These are phyloP conservation scores for Oegoconia quadripuncta DNA, from an alignment of 2,888 invertebrate species.

Conservation along the genomic window DNA sequence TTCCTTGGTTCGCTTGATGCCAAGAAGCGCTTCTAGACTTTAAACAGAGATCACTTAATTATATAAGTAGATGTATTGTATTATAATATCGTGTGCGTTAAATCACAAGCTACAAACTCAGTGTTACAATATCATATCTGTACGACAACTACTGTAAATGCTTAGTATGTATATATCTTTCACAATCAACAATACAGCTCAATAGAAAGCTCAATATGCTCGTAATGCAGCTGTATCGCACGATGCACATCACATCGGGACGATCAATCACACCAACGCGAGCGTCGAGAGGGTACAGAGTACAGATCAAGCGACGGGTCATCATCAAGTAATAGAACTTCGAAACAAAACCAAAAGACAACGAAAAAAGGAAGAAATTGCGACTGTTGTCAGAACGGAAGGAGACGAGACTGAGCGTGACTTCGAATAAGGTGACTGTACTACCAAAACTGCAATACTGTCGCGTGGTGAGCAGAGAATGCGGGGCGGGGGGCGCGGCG, in stretches of 20 bases:
- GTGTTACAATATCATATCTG: no score
- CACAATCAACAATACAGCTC: no score
- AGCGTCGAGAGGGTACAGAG: background rate
- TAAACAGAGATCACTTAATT: slow-evolving; percentile 16
- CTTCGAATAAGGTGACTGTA: slow-evolving; percentile 83
- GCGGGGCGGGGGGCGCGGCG: slow-evolving; percentile 80
- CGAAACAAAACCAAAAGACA: slow-evolving; percentile 32
- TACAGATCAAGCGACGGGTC: slow-evolving; percentile 5
- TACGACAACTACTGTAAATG: no score
- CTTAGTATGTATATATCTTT: no score
- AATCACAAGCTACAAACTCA: no score
- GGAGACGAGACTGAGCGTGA: slow-evolving; percentile 51
- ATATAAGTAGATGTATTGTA: no score
- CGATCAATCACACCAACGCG: background rate
- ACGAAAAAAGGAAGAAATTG: slow-evolving; percentile 58
- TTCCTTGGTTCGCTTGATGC: slow-evolving; percentile 25
- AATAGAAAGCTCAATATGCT: slow-evolving; percentile 2
- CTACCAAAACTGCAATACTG: slow-evolving; percentile 98
- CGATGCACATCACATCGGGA: slow-evolving; percentile 1
- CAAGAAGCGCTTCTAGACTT: slow-evolving; percentile 15
- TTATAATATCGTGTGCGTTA: no score
- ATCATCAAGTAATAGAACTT: slow-evolving; percentile 6
- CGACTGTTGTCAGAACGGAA: slow-evolving; percentile 70
- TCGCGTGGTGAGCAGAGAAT: slow-evolving; percentile 89
- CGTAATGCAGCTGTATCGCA: background rate